Evolutionary conservation across 1,140 invertebrate species (phyloP).

Genomic region (Drosophila tropicalis): DNA sequence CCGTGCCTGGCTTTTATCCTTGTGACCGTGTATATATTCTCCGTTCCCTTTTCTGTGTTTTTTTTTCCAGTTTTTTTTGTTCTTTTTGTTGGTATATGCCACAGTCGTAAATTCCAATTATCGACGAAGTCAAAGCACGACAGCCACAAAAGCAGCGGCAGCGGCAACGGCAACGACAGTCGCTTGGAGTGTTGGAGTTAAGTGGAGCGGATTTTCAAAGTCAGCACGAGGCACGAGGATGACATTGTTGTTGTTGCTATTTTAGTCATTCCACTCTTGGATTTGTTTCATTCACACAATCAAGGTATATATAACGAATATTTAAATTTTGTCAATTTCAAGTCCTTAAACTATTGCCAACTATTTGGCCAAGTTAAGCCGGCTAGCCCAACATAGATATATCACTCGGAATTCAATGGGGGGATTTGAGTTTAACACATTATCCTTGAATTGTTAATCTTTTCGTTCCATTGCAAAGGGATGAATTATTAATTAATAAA

Average conservation of each 20-base stretch:
- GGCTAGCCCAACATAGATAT: neutral
- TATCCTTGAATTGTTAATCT: neutral
- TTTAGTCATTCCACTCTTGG: conserved; percentile 49
- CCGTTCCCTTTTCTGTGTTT: conserved; percentile 49
- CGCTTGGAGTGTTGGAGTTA: conserved; percentile 30
- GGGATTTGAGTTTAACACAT: neutral
- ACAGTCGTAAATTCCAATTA: conserved; percentile 81
- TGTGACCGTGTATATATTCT: conserved; percentile 56
- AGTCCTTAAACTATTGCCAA: conserved; percentile 26
- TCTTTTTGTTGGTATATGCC: conserved; percentile 48
- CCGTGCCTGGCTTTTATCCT: conserved; percentile 66
- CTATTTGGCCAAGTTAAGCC: conserved; percentile 2
- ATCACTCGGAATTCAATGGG: neutral
- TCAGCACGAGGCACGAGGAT: conserved; percentile 56
- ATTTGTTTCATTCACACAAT: conserved; percentile 45
- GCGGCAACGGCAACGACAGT: conserved; percentile 37
- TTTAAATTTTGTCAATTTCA: neutral
- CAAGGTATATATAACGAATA: conserved; percentile 22
- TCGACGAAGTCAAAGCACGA: conserved; percentile 76
- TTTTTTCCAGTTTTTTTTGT: neutral
- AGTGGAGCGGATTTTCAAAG: conserved; percentile 74
- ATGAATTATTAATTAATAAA: too few species aligned
- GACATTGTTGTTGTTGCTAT: conserved; percentile 53
- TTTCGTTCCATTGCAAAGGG: neutral
- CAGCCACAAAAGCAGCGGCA: conserved; percentile 28